These are phyloP conservation scores for Trichogramma dendrolimi DNA, from an alignment of 2,888 invertebrate genomes.

Conservation along the genomic window DNA sequence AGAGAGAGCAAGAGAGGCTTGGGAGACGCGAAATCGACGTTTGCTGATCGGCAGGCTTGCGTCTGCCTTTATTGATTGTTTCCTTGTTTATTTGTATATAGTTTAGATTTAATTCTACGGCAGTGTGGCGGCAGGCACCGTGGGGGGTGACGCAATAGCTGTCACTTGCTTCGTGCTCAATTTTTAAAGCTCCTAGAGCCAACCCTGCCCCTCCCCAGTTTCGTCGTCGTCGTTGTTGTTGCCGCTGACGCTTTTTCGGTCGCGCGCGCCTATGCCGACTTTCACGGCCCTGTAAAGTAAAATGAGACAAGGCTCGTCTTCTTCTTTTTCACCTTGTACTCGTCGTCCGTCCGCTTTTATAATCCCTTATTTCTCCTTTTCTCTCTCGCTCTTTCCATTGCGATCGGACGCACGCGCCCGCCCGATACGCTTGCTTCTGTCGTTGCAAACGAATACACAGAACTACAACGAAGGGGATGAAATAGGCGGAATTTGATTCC, in stretches of 20 bases:
- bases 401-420: too few relatives aligned
- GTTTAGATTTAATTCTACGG: constrained; percentile 50
- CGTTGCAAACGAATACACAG: too few relatives aligned
- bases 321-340: constrained; percentile 14
- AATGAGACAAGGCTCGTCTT: constrained; percentile 46
- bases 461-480: too few relatives aligned
- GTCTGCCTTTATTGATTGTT: constrained; percentile 47
- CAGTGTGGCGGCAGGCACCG: constrained; percentile 24
- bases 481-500: too few relatives aligned
- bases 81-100: constrained; percentile 52
- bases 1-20: neutral
- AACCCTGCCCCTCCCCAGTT: constrained; percentile 1
- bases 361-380: too few relatives aligned
- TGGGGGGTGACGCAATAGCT: constrained; percentile 46
- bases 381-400: too few relatives aligned
- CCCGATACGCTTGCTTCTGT: too few relatives aligned
- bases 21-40: constrained; percentile 21
- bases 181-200: constrained; percentile 46
- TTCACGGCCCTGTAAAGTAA: constrained; percentile 45
- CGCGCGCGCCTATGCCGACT: neutral
- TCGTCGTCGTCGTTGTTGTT: neutral
- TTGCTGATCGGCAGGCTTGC: constrained; percentile 21
- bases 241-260: neutral
- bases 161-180: constrained; percentile 48
- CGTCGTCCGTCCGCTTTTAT: too few relatives aligned